phyloP scores from a whole-genome alignment of 2,888 invertebrate genomes.

The Ecdyonurus torrentis region DNA sequence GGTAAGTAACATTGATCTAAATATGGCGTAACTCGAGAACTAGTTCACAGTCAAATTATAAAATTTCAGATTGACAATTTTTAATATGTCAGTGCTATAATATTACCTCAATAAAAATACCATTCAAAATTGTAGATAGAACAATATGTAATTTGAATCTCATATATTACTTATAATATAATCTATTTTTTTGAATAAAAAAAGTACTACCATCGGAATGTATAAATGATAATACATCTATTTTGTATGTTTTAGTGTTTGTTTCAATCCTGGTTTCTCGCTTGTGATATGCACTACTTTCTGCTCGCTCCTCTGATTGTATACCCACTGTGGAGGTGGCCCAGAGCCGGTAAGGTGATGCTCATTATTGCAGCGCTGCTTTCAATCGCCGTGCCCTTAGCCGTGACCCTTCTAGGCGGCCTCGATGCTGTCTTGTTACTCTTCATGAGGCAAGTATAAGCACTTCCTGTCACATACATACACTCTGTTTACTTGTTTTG shows the following conservation, averaged over 20 bases:
- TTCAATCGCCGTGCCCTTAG: slow-evolving; percentile 35
- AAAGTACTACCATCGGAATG: no score
- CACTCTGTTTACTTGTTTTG: no score
- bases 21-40: no score
- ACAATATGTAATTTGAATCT: no score
- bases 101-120: no score
- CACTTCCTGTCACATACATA: no score
- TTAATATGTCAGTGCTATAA: no score
- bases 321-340: slow-evolving; percentile 47
- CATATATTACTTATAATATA: no score
- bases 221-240: background rate
- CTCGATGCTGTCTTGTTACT: slow-evolving; percentile 51
- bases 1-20: slow-evolving; percentile 30
- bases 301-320: slow-evolving; percentile 48
- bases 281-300: slow-evolving; percentile 42
- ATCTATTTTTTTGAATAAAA: no score
- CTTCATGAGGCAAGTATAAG: slow-evolving; percentile 51
- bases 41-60: no score
- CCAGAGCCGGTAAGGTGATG: slow-evolving; percentile 36
- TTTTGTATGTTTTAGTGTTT: slow-evolving; percentile 39
- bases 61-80: no score
- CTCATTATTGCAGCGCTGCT: slow-evolving; percentile 31
- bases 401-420: slow-evolving; percentile 37
- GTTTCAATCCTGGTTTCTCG: slow-evolving; percentile 56
- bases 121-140: no score